Conservation (phyloP, 2,888 invertebrate species). For the Melangyna quadrimaculata region DNA sequence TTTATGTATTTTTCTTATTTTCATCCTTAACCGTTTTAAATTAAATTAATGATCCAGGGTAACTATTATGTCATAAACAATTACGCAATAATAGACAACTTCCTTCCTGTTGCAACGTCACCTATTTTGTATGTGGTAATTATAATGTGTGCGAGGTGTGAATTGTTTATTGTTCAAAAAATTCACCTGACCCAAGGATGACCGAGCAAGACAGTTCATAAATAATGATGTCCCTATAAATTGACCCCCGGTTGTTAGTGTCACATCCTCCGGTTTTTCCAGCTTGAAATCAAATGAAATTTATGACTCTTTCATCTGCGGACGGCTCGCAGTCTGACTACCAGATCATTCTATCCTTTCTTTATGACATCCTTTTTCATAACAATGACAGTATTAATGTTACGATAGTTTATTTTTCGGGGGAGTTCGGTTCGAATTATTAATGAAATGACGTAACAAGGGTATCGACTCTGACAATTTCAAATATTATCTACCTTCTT, state of each 20-base stretch:
- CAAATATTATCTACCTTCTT: constrained; percentile 29
- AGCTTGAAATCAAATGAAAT: constrained; percentile 43
- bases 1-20: too few relatives aligned
- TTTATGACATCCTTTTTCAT: constrained; percentile 60
- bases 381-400: constrained; percentile 58
- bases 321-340: neutral
- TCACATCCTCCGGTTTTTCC: constrained; percentile 26
- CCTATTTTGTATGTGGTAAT: neutral
- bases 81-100: constrained; percentile 30
- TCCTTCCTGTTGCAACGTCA: constrained; percentile 60
- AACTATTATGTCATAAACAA: neutral
- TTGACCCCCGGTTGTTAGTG: constrained; percentile 45
- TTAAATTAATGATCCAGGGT: neutral
- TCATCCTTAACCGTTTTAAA: too few relatives aligned
- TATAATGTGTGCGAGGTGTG: constrained; percentile 27
- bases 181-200: constrained; percentile 53
- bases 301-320: constrained; percentile 49
- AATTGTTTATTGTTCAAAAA: constrained; percentile 16
- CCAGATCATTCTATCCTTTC: constrained; percentile 35
- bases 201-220: constrained; percentile 53
- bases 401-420: constrained; percentile 2
- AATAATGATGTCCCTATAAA: constrained; percentile 45
- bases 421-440: constrained; percentile 46
- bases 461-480: constrained; percentile 36
- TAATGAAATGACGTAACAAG: constrained; percentile 68